Conservation (phyloP, 2,113 vertebrate genomes). For the Rhinopomastus cyanomelas region DNA sequence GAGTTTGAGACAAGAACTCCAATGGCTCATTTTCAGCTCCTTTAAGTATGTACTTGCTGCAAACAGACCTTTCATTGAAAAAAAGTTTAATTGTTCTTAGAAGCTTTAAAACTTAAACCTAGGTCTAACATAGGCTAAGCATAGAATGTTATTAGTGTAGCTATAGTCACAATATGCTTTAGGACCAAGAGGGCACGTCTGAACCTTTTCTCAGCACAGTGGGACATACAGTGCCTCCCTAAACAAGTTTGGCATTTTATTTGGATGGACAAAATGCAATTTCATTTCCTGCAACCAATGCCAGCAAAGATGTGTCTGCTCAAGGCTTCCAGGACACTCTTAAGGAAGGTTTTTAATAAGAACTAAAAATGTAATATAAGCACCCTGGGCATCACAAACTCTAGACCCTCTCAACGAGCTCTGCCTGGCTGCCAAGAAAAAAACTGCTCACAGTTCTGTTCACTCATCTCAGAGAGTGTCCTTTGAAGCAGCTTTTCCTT, state of each 20-base stretch:
- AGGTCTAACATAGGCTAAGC: not conserved
- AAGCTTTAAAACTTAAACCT: not conserved
- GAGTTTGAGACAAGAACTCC: rapidly evolving
- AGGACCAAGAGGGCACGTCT: not conserved
- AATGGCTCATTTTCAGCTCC: not conserved
- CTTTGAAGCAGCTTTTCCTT: not conserved
- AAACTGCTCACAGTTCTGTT: not conserved
- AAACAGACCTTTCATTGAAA: not conserved
- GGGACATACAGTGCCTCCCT: too few species aligned
- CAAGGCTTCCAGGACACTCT: not conserved
- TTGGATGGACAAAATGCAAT: not conserved
- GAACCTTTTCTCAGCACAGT: too few species aligned
- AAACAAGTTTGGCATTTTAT: not conserved
- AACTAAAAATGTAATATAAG: not conserved
- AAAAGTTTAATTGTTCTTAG: not conserved
- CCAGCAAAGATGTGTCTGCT: not conserved
- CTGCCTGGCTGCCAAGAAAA: not conserved
- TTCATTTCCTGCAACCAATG: not conserved
- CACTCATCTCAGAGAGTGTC: not conserved
- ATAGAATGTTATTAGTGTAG: not conserved
- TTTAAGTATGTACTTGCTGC: not conserved
- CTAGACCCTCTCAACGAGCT: not conserved
- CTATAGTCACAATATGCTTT: not conserved
- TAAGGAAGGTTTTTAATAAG: not conserved
- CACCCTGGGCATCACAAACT: not conserved